Evolutionary conservation across 2,888 invertebrate species (phyloP).

Genomic region (Coremacera marginata): DNA sequence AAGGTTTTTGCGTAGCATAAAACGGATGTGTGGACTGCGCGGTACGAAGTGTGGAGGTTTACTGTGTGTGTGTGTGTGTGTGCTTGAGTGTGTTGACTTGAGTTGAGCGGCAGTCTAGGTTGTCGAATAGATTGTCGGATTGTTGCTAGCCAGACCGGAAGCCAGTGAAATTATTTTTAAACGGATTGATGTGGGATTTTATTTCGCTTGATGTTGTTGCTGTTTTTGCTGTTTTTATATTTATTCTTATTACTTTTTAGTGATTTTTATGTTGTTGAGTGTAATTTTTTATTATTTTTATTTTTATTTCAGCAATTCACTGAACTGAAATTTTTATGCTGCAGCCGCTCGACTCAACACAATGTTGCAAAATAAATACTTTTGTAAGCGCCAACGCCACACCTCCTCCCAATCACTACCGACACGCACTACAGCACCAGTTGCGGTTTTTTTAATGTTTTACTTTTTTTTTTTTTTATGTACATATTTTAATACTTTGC

Average conservation of each 20-base stretch:
- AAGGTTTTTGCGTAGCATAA: background rate
- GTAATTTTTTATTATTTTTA: constrained; percentile 28
- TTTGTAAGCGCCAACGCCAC: background rate
- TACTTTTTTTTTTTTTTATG: background rate
- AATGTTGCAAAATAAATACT: constrained; percentile 32
- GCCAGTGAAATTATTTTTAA: constrained; percentile 58
- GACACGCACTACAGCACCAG: too few species aligned
- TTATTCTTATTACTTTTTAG: background rate
- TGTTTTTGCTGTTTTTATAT: background rate
- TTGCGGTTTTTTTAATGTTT: background rate
- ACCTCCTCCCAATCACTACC: too few species aligned
- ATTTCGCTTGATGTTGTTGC: constrained; percentile 25
- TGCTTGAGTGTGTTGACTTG: background rate
- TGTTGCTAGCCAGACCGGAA: constrained; percentile 54
- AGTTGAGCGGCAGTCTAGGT: background rate
- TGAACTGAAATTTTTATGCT: constrained; percentile 24
- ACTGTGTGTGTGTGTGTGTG: background rate
- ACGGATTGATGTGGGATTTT: constrained; percentile 50
- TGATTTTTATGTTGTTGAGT: background rate
- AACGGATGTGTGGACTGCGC: background rate
- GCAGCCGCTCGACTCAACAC: constrained; percentile 3
- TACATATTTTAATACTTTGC: background rate
- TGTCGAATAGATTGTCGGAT: constrained; percentile 24
- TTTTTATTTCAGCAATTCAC: constrained; percentile 44
- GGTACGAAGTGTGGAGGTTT: background rate